A percentile compares a stretch with the other conserved stretches of the same genome.
Evolutionary conservation across 1,140 invertebrate genomes (phyloP).

Genomic region (Leptonema lineaticorne): DNA sequence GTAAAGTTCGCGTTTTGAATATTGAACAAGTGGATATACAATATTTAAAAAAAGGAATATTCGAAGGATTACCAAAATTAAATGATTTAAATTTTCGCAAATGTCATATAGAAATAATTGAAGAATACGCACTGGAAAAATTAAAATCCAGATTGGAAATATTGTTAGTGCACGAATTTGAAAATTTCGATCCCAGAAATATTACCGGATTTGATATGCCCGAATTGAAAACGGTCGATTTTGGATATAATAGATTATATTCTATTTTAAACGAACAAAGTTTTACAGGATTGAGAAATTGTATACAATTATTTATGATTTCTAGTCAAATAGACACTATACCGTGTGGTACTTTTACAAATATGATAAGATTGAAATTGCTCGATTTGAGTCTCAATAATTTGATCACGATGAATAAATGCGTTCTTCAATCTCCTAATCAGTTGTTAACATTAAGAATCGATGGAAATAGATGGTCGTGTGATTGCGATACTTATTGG

Average conservation of each 20-base stretch:
- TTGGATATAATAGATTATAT: conserved; percentile 42
- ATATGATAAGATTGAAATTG: background rate
- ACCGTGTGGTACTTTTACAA: background rate
- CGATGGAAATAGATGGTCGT: conserved; percentile 32
- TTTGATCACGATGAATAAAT: conserved; percentile 43
- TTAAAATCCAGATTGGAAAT: conserved; percentile 37
- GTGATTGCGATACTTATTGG: conserved; percentile 34
- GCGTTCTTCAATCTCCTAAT: conserved; percentile 40
- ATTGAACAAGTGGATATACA: conserved; percentile 1
- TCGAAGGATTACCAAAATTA: conserved; percentile 20
- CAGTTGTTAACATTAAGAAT: conserved; percentile 40
- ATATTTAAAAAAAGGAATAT: background rate
- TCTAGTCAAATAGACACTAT: background rate
- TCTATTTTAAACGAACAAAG: conserved; percentile 28
- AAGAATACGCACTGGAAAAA: conserved; percentile 26
- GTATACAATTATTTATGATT: conserved; percentile 20
- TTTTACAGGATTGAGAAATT: conserved; percentile 42
- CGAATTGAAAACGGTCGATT: conserved; percentile 37
- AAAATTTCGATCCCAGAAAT: conserved; percentile 40
- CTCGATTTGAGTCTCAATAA: conserved; percentile 23
- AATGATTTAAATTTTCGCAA: conserved; percentile 4
- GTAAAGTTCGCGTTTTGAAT: background rate
- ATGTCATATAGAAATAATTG: conserved; percentile 32
- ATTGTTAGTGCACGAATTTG: conserved; percentile 42
- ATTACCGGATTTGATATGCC: conserved; percentile 41